These are phyloP conservation scores for Anoncus sp. DNA, from an alignment of 2,888 invertebrate genomes.

Conservation along the genomic window DNA sequence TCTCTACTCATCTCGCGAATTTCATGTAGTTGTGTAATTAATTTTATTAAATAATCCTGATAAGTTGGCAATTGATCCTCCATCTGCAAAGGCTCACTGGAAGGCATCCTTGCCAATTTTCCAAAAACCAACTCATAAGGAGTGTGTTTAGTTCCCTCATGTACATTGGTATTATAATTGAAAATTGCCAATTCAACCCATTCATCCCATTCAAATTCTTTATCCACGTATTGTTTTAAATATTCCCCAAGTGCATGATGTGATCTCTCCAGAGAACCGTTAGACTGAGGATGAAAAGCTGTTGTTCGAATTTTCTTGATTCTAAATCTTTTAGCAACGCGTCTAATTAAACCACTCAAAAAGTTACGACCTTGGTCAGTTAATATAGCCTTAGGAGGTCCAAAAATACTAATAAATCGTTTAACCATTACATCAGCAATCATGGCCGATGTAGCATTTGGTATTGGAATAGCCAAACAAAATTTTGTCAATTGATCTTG, in stretches of 20 bases:
- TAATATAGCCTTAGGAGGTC: conserved; percentile 29
- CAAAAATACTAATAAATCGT: conserved; percentile 24
- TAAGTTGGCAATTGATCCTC: conserved; percentile 33
- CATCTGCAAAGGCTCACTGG: conserved; percentile 1
- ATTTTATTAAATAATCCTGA: conserved; percentile 44
- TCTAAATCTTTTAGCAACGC: conserved; percentile 12
- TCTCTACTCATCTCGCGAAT: conserved; percentile 23
- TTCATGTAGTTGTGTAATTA: conserved; percentile 20
- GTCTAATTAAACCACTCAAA: conserved; percentile 21
- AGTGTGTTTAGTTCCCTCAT: conserved; percentile 51
- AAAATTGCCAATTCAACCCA: conserved; percentile 24
- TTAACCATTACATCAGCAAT: conserved; percentile 17
- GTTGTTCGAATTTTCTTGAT: conserved; percentile 22
- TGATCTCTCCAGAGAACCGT: conserved; percentile 30
- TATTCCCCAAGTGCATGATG: conserved; percentile 22
- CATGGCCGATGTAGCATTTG: conserved; percentile 2
- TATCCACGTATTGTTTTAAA: conserved; percentile 23
- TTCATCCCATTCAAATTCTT: conserved; percentile 34
- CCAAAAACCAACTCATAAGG: not conserved
- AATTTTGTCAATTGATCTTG: conserved; percentile 33
- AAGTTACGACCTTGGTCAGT: conserved; percentile 48
- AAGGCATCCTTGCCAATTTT: conserved; percentile 2
- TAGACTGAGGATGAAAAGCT: conserved; percentile 26
- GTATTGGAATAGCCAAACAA: conserved; percentile 19
- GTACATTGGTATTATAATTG: conserved; percentile 58